phyloP scores from a whole-genome alignment of 2,888 invertebrate species.

The Lamproptera curius region DNA sequence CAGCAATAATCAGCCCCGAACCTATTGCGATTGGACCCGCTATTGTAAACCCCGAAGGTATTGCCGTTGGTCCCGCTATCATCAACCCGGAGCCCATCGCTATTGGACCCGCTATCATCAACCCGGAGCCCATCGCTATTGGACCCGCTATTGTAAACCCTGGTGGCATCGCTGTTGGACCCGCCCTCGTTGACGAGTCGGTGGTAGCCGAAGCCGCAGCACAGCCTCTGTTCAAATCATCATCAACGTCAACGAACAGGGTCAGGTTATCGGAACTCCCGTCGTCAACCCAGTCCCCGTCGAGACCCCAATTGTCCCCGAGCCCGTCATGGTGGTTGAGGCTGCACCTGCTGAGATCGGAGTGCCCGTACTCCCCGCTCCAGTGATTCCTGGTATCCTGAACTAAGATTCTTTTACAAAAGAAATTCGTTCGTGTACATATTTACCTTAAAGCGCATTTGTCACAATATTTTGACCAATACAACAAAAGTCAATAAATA shows the following conservation, averaged over 20 bases:
- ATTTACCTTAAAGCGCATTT: too few relatives aligned
- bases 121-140: conserved; percentile 21
- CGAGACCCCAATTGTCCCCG: background rate
- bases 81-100: conserved; percentile 13
- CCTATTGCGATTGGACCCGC: conserved; percentile 17
- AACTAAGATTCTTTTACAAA: too few relatives aligned
- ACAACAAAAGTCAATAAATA: too few relatives aligned
- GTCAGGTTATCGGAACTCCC: conserved; percentile 12
- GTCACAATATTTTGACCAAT: too few relatives aligned
- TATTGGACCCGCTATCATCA: conserved; percentile 24
- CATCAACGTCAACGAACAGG: conserved; percentile 12
- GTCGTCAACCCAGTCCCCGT: background rate
- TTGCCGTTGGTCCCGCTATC: conserved; percentile 22
- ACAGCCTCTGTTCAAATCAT: conserved; percentile 16
- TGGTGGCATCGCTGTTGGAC: conserved; percentile 12
- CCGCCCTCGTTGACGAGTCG: conserved; percentile 13
- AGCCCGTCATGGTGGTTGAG: conserved; percentile 3
- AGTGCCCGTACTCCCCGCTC: conserved; percentile 6
- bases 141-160: conserved; percentile 20
- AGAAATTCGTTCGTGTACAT: too few relatives aligned
- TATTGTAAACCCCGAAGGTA: conserved; percentile 6
- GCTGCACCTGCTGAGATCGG: conserved; percentile 7
- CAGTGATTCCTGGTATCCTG: conserved; percentile 12
- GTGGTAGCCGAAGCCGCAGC: background rate
- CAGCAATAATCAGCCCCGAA: conserved; percentile 18